These are phyloP conservation scores for Anastatus disparis DNA, from an alignment of 1,140 invertebrate species.

Conservation along the genomic window DNA sequence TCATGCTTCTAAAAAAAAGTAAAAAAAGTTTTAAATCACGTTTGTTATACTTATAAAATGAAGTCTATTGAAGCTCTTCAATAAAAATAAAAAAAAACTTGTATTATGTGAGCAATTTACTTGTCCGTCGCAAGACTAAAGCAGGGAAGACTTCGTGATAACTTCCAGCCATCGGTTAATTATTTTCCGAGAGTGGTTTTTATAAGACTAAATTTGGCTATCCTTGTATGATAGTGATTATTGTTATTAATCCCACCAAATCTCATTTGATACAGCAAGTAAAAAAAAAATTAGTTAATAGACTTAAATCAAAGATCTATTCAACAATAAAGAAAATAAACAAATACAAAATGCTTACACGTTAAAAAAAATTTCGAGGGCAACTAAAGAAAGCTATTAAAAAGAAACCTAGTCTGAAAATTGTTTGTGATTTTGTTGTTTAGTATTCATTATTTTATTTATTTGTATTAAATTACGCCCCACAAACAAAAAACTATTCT, in stretches of 20 bases:
- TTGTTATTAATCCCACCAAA: slow-evolving; percentile 3
- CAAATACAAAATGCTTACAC: slow-evolving; percentile 1
- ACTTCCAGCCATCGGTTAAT: slow-evolving; percentile 8
- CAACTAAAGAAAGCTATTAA: slow-evolving; percentile 12
- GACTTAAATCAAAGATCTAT: neutral
- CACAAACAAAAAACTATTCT: neutral
- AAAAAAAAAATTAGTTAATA: slow-evolving; percentile 10
- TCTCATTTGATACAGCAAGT: neutral
- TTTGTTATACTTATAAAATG: slow-evolving; percentile 13
- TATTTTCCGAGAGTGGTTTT: slow-evolving; percentile 2
- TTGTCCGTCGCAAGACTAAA: slow-evolving; percentile 4
- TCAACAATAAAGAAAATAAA: slow-evolving; percentile 3
- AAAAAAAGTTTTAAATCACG: slow-evolving; percentile 11
- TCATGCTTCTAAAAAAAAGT: slow-evolving; percentile 11
- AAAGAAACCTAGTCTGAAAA: slow-evolving; percentile 32
- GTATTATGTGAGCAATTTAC: slow-evolving; percentile 17
- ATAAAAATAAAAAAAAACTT: slow-evolving; percentile 22
- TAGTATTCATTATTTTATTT: slow-evolving; percentile 25
- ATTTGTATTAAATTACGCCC: slow-evolving; percentile 27
- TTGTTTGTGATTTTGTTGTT: slow-evolving; percentile 38
- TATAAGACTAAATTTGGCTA: slow-evolving; percentile 9
- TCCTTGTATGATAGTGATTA: neutral
- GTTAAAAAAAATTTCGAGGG: neutral
- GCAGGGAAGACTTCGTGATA: neutral
- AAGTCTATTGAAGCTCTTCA: slow-evolving; percentile 9